Evolutionary conservation across 2,113 vertebrate species (phyloP).

Genomic region (Eolophus roseicapilla): DNA sequence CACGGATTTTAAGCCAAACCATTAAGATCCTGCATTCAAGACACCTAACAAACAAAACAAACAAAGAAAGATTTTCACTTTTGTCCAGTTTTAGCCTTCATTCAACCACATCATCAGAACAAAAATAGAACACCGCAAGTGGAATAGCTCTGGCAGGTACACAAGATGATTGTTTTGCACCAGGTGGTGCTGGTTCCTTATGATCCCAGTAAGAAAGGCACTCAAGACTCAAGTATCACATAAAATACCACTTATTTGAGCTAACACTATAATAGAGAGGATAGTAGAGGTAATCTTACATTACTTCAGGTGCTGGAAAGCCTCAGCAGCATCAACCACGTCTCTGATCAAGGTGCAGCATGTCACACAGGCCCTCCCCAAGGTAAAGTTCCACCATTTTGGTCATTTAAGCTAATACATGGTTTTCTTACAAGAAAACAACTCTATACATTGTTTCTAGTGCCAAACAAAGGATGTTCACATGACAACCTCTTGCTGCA

Average conservation of each 20-base stretch:
- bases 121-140: background rate
- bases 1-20: background rate
- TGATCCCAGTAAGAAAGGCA: background rate
- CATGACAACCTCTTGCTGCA: background rate
- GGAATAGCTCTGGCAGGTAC: background rate
- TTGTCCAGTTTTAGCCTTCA: background rate
- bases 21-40: background rate
- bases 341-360: background rate
- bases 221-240: background rate
- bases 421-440: background rate
- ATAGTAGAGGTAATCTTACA: background rate
- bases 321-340: background rate
- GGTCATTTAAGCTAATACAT: background rate
- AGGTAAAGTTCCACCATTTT: background rate
- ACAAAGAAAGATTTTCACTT: rapidly evolving
- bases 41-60: background rate
- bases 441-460: background rate
- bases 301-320: background rate
- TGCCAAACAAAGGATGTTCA: background rate
- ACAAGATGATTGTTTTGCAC: background rate
- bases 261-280: background rate
- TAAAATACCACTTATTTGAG: background rate
- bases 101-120: background rate
- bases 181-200: background rate
- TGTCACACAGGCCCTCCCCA: rapidly evolving